These are phyloP conservation scores for Haemorhous mexicanus DNA, from an alignment of 2,113 vertebrate species.

Conservation along the genomic window DNA sequence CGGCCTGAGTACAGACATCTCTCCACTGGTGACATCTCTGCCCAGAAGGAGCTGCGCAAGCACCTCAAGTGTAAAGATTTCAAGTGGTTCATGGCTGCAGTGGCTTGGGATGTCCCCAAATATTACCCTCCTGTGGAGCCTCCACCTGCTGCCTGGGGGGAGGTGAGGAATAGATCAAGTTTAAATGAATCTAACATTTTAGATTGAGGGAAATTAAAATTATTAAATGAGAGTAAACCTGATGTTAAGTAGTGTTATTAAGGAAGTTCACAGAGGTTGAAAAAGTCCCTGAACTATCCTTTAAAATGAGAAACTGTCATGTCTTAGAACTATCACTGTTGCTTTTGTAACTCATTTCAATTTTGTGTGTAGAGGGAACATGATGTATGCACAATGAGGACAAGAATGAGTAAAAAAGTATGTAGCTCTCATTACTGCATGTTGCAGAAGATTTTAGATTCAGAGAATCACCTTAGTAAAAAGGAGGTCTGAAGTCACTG, in stretches of 20 bases:
- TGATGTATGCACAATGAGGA: background rate
- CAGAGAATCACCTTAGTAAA: background rate
- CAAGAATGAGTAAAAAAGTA: background rate
- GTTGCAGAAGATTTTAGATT: background rate
- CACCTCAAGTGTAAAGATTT: conserved; percentile 89
- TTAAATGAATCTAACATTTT: background rate
- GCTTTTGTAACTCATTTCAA: background rate
- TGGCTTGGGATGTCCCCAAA: conserved; percentile 89
- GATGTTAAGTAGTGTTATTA: background rate
- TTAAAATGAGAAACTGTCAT: background rate
- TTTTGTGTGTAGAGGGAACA: background rate
- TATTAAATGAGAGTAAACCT: background rate
- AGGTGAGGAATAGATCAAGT: conserved; percentile 72
- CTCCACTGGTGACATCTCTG: conserved; percentile 85
- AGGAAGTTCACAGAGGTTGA: background rate
- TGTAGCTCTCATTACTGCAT: background rate
- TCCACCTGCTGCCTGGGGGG: conserved; percentile 85
- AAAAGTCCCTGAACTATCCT: background rate
- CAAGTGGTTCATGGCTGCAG: conserved; percentile 89
- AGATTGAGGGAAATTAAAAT: background rate
- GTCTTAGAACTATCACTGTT: background rate
- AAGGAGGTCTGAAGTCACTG: background rate
- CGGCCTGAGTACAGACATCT: conserved; percentile 88
- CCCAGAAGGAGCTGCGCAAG: conserved; percentile 86
- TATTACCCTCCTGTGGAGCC: conserved; percentile 90